Conservation (phyloP, 2,113 vertebrate species). For the Ictalurus punctatus region DNA sequence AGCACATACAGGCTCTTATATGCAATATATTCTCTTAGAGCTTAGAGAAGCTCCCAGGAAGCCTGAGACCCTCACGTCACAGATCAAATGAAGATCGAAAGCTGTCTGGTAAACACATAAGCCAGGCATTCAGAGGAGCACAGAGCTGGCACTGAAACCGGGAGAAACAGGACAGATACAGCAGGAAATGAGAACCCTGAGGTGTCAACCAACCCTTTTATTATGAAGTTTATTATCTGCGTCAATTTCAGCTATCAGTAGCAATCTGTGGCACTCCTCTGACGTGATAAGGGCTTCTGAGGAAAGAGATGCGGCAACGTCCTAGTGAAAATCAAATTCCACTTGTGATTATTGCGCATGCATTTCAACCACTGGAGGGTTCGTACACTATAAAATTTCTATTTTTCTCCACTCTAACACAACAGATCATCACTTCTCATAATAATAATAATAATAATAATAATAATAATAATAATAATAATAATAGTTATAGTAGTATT, state of each 20-base stretch:
- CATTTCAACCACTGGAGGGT: neutral
- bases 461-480: neutral
- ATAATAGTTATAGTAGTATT: neutral
- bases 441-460: neutral
- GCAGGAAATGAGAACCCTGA: constrained; percentile 17
- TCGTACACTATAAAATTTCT: neutral
- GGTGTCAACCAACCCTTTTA: constrained; percentile 19
- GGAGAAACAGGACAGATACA: constrained; percentile 7
- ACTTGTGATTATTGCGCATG: neutral
- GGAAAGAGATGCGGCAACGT: neutral
- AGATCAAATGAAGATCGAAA: constrained; percentile 25
- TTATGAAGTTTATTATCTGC: constrained; percentile 15
- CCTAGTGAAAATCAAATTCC: neutral
- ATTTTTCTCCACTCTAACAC: neutral
- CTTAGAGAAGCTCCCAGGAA: constrained; percentile 6
- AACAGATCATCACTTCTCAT: neutral
- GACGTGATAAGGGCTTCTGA: constrained; percentile 4
- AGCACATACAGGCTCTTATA: neutral
- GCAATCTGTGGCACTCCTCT: neutral
- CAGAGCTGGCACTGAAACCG: neutral
- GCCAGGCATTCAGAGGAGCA: neutral
- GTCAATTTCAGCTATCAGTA: constrained; percentile 10
- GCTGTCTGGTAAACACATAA: neutral
- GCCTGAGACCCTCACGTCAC: constrained; percentile 2
- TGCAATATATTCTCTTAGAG: neutral